Evolutionary conservation across 1,140 invertebrate species (phyloP), one percentile per base, ranked within the genome.

Genomic region (Drosophila sproati): DNA sequence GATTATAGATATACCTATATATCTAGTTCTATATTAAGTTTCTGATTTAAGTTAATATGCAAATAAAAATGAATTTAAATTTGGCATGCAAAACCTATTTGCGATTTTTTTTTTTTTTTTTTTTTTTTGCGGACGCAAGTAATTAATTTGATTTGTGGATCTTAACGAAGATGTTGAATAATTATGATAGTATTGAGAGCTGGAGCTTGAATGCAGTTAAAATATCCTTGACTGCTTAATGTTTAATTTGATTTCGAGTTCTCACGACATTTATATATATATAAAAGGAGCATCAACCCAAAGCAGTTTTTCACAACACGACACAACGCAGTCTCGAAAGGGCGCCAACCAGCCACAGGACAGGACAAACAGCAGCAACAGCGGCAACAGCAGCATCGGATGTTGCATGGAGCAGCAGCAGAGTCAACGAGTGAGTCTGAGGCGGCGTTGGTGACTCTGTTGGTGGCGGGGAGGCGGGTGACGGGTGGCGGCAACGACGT

Each of bases 161-260:
- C 51, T 35, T 35, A 52, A 20, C n/a, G 51, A 1, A 20, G 20
- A 20, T 20, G 20, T 35, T n/a, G 32, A n/a, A 52, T 35, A 34
- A 52, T 35, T 35, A 34, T 35, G 5, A n/a, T 32, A 31, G 50
- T 4, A 32, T 32, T 5, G 29, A 32, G 6, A n/a, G 3, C 35
- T 28, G 20, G 35, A 39, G 39, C 34, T 56, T 39, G 34, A 56
- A 56, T 56, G 5, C 54, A 28, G 20, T 28, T 32, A 3, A 39
- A 31, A 59, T 35, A 31, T 20, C 68, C 80, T 70, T 82, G 82
- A 82, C 82, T 79, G 77, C 80, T 83, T 83, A 76, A 70, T 66
- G 75, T 41, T 75, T 82, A 83, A 83, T 76, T 80, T 63, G 80
- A 83, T 83, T 82, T 63, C 55, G 57, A 43, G 41, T 45, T 8